Evolutionary conservation across 2,888 invertebrate species (phyloP), one percentile per base, ranked within the genome.

Genomic region (Aphodius sticticus): DNA sequence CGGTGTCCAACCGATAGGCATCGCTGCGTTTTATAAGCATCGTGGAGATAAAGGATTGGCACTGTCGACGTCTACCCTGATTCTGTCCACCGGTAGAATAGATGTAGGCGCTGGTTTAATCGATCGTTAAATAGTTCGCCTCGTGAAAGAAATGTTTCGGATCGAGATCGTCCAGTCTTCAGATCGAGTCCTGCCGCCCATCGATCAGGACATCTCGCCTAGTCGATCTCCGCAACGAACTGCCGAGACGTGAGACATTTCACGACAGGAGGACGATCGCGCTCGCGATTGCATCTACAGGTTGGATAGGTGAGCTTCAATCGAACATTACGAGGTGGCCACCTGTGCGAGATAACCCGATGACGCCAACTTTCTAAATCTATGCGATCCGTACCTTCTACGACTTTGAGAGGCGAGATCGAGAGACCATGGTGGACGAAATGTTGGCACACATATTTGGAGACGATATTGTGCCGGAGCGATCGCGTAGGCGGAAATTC

Each of bases 101-200:
- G 74, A 74, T 74, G 37, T 35, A 35, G 74, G 36, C 36, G n/a
- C 74, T 35, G 35, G 26, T 35, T 35, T 74, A 74, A 74, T 74
- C 74, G 74, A 74, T 74, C 74, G 74, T 74, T 74, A 74, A 74
- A 74, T 74, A 74, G 74, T 74, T 35, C 71, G 26, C 71, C 71
- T 71, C 37, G 74, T 37, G 74, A 74, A 74, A 74, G 74, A 74
- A 53, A 74, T 36, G 37, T 36, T 35, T 74, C 74, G 74, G 74
- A 74, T 74, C 74, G n/a, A 12, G 74, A 74, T 74, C 74, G 35
- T 37, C n/a, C 74, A 35, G 36, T 53, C 53, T 53, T 53, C 53
- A 12, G 53, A 53, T 53, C 53, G 53, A 12, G 53, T 0, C 53
- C 9, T 53, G 53, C 9, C 53, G 53, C 4, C 53, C 53, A 53